Base-by-base conservation (phyloP, 1,140 invertebrate species). In the Sweltsa coloradensis region DNA sequence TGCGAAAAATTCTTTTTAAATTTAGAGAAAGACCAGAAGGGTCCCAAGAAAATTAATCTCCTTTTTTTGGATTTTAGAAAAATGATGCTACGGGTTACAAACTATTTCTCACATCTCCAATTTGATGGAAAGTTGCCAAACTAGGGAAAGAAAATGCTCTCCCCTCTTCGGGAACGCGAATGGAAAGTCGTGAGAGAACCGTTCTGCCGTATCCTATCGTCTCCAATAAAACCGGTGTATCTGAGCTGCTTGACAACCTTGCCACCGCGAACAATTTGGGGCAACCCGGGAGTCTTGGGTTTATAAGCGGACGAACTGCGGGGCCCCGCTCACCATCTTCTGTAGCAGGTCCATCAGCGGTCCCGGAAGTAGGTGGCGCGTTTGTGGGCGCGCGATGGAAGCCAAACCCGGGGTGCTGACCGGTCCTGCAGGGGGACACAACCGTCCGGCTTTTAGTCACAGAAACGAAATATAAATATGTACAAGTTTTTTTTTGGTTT, bases 281-380 rank as follows among this genome's bases (percentile, higher is more conserved):
- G 74, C 26, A 74, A 70, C 51, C 79, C 75, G 22, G 72, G 69
- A 53, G 85, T 82, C 59, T 89, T 89, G 4, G 87, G 87, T 65
- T 87, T 85, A 29, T 53, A 85, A 90, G 50, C 85, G 73, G 11
- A 90, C 81, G 65, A 90, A 90, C 60, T 88, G 85, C 3, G 85
- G 85, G 5, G 75, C 74, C 5, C 74, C 74, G 25, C 78, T 79
- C 3, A 88, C 82, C 79, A 88, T 86, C 63, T 87, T 87, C 60
- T 87, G 82, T 13, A 89, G 71, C 5, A 90, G 65, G 60, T 89
- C 86, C 81, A 87, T 87, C 21, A 90, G 59, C 0, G 85, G 59
- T 82, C 88, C 19, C 85, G 71, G 66, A 89, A 89, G 59, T 89
- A 88, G 5, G 85, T 87, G 3, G 85, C 77, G 3, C 7, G 85